Conservation (phyloP, 2,113 vertebrate genomes). For the Lota lota region DNA sequence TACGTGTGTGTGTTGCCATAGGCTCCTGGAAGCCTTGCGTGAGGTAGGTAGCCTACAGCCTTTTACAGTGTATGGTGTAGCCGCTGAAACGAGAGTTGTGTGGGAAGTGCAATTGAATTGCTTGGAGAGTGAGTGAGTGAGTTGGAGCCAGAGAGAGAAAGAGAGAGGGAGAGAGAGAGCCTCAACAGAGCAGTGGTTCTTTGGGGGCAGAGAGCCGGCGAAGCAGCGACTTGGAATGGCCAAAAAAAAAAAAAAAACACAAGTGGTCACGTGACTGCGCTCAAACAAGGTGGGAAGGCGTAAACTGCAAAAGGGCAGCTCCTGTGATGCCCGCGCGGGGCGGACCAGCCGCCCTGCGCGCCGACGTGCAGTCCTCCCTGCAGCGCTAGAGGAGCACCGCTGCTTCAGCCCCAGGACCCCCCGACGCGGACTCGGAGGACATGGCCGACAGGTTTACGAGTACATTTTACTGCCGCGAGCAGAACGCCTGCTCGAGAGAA, state of each 20-base stretch:
- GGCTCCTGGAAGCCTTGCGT: no score
- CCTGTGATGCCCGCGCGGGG: neutral
- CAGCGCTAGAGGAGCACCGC: constrained; percentile 7
- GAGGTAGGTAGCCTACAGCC: no score
- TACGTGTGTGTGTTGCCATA: neutral
- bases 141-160: neutral
- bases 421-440: constrained; percentile 11
- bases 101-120: neutral
- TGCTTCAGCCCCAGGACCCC: constrained; percentile 1
- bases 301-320: constrained; percentile 37
- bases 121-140: neutral
- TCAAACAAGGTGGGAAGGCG: constrained; percentile 37
- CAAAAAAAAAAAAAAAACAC: neutral
- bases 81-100: no score
- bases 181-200: neutral
- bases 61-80: no score
- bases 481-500: constrained; percentile 73
- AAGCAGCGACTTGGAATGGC: constrained; percentile 35
- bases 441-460: constrained; percentile 72
- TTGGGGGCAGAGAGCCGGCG: neutral
- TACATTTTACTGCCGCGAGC: constrained; percentile 53
- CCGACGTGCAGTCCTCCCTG: constrained; percentile 32
- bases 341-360: constrained; percentile 23
- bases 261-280: constrained; percentile 60
- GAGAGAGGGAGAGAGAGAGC: neutral